phyloP scores from a whole-genome alignment of 2,113 vertebrate species.

The Ameiurus melas region DNA sequence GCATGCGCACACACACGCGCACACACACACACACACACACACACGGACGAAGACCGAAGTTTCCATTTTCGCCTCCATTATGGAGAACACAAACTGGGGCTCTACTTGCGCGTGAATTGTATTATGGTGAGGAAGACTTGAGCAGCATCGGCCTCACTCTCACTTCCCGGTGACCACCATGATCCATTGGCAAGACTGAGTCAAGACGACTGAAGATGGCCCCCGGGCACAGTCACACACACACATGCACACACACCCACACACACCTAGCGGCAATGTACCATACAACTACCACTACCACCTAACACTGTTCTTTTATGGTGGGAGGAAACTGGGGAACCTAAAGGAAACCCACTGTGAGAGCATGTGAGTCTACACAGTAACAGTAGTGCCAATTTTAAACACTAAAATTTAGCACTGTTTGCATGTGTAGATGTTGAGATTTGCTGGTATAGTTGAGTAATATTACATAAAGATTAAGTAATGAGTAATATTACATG shows the following conservation, averaged over 20 bases:
- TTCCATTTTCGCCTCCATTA: no score
- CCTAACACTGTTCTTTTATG: not conserved
- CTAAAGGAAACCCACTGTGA: not conserved
- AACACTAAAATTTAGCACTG: not conserved
- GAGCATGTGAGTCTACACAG: not conserved
- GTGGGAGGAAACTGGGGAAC: not conserved
- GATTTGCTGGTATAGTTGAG: not conserved
- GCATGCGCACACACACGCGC: not conserved
- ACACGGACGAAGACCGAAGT: not conserved
- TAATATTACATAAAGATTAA: not conserved
- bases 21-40: no score
- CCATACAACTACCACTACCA: not conserved
- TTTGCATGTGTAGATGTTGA: not conserved
- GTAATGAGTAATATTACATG: no score
- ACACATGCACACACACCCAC: not conserved
- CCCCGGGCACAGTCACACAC: not conserved
- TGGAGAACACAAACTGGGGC: no score
- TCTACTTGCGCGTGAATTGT: no score
- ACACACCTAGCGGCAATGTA: not conserved
- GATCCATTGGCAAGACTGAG: no score
- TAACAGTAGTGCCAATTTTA: not conserved
- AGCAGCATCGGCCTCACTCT: no score
- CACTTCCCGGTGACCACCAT: no score
- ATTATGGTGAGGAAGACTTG: no score
- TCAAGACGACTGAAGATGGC: no score